phyloP scores from a whole-genome alignment of 2,888 invertebrate genomes.

The Monochamus alternatus region DNA sequence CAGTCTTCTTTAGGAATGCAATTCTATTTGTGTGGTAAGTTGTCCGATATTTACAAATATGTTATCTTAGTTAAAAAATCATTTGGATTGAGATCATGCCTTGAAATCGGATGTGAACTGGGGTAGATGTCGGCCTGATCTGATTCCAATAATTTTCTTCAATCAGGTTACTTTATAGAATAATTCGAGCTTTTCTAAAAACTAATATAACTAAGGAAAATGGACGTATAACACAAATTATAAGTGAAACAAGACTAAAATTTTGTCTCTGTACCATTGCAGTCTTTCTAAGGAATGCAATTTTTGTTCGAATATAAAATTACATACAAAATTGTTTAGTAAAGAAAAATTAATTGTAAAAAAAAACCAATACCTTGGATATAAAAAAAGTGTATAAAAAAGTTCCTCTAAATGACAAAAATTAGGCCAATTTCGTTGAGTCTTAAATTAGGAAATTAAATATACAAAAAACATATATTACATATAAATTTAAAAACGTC shows the following conservation, averaged over 20 bases:
- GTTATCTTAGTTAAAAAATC: conserved; percentile 2
- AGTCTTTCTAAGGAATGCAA: not conserved
- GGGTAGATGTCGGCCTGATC: too few relatives aligned
- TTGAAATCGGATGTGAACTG: too few relatives aligned
- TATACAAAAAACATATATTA: conserved; percentile 7
- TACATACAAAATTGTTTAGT: not conserved
- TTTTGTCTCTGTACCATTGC: not conserved
- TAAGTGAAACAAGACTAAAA: not conserved
- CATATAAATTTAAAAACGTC: not conserved
- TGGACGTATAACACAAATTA: not conserved
- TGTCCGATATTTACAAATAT: too few relatives aligned
- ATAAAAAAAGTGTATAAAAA: not conserved
- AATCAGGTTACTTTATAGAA: too few relatives aligned
- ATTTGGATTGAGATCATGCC: too few relatives aligned
- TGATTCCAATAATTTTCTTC: too few relatives aligned
- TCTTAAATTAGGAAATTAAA: not conserved
- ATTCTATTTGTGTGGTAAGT: not conserved
- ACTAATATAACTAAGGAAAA: conserved; percentile 18
- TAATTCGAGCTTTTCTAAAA: conserved; percentile 12
- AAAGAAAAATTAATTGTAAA: not conserved
- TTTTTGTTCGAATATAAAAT: not conserved
- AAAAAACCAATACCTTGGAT: not conserved
- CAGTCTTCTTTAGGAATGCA: conserved; percentile 30
- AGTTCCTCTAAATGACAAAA: not conserved
- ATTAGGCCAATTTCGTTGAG: not conserved